Conservation (phyloP, 1,140 invertebrate species). For the Pseudomyrmex flavicornis region DNA sequence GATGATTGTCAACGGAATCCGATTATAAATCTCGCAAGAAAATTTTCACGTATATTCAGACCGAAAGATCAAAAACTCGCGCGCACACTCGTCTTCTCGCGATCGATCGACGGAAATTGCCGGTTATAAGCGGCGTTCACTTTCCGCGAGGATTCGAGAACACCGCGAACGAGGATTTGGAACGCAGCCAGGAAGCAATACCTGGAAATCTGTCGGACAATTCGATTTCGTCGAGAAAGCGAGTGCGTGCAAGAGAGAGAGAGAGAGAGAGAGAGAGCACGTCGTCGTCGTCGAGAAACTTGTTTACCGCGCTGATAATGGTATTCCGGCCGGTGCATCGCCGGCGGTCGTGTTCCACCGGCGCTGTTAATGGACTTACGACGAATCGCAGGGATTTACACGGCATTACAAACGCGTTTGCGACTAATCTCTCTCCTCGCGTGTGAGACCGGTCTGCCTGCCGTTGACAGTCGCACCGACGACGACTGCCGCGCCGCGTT, state of each 20-base stretch:
- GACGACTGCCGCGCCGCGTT: conserved; percentile 39
- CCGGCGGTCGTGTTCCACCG: conserved; percentile 70
- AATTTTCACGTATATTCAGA: conserved; percentile 10
- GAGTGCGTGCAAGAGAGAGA: background rate
- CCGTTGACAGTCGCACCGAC: conserved; percentile 39
- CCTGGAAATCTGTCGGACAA: conserved; percentile 72
- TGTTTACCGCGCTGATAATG: conserved; percentile 74
- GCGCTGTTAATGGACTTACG: conserved; percentile 75
- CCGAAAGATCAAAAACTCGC: background rate
- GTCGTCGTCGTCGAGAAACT: conserved; percentile 62
- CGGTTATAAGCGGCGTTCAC: background rate
- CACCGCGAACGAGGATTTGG: conserved; percentile 63
- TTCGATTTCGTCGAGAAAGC: conserved; percentile 67
- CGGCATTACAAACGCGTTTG: conserved; percentile 75
- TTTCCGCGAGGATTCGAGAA: conserved; percentile 20
- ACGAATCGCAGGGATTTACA: conserved; percentile 75
- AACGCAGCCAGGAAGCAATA: conserved; percentile 72
- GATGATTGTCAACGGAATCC: background rate
- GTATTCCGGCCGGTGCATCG: conserved; percentile 70
- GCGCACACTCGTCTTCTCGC: background rate
- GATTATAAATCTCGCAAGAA: conserved; percentile 16
- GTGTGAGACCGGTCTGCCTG: conserved; percentile 65
- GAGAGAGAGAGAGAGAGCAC: conserved; percentile 12
- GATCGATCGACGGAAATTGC: background rate
- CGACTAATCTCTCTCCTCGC: conserved; percentile 72